Evolutionary conservation across 2,888 invertebrate species (phyloP), one percentile per base, ranked within the genome.

Genomic region (Trachelus tabidus): DNA sequence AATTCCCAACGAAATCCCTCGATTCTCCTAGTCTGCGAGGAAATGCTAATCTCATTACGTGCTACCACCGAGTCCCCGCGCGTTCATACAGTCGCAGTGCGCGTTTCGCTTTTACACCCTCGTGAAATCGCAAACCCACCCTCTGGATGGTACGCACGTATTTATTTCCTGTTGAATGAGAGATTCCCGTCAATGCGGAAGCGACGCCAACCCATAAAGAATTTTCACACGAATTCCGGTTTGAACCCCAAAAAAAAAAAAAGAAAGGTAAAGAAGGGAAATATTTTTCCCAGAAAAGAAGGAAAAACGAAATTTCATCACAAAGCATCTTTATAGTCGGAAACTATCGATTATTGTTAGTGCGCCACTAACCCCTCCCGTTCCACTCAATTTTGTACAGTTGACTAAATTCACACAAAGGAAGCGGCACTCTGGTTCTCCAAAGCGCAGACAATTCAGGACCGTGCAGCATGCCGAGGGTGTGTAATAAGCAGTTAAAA

Each of bases 21-120:
- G 56, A 76, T 77, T 78, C 73, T 75, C 81, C 73, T 78, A 76
- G 81, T 77, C 76, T 77, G 79, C 75, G 81, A 80, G 83, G 79
- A 83, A 79, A 84, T 81, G 83, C 83, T 87, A 87, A 86, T 87
- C 87, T 85, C 83, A 83, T 87, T 85, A 85, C 34, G 74, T 11
- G 37, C 34, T 34, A 15, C 74, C 74, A 34, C 74, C 74, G 33
- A 71, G 12, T 34, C 74, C 35, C 30, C 34, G 73, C 34, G 73
- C 15, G 73, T 34, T 11, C 74, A 3, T 69, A 73, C 71, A 68
- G 56, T 77, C 56, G 56, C 74, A 56, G n/a, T 12, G 33, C 34
- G 77, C 77, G 74, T 75, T 74, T 33, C 33, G 71, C 34, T 31
- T 71, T 71, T n/a, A 71, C 71, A 31, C 71, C 71, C 34, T 34